Base-by-base conservation (phyloP, 2,888 invertebrate genomes). In the Ephialtes manifestator region DNA sequence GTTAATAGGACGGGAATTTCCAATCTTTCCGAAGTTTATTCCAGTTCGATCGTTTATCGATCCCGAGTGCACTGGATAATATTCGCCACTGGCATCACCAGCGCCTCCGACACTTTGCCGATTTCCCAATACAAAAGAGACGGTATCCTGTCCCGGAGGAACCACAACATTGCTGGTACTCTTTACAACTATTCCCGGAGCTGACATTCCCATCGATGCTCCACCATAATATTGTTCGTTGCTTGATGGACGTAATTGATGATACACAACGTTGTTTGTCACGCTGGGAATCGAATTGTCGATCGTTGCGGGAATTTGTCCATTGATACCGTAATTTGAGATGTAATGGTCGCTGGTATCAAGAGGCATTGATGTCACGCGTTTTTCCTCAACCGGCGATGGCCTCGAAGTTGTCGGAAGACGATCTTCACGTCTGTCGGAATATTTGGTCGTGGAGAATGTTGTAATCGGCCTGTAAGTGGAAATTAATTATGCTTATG, bases 131-230 rank as follows among this genome's bases (percentile, higher is more conserved):
- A 96, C 96, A 89, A 96, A 96, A 0, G 96, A 95, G 0, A 96
- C 96, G 0, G 95, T 96, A 81, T 96, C 95, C 90, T 96, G 96
- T 74, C 95, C 95, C 0, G 96, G 96, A 0, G 96, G 95, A 65
- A 96, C 96, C 43, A 96, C 95, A 39, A 96, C 95, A 83, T 96
- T 96, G 87, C 96, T 96, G n/a, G 96, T 95, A 87, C 95, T 96
- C 7, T 96, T 95, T 15, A 93, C 91, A 51, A 86, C 83, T 5
- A 85, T 74, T 5, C 81, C 84, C 15, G 76, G 82, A 10, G 81
- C 46, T 1, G 85, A 35, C 48, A 67, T 55, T 2, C 74, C 71
- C 35, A 82, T 75, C 76, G 74, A 35, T 4, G 79, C 65, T 60
- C 85, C 46, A 0, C 10, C n/a, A 46, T 86, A 88, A 55, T 77